A percentile compares a stretch with the other conserved stretches of the same genome.
Conservation (phyloP, 92 coral and sea anemone genomes). For the Epizoanthus ramosus region DNA sequence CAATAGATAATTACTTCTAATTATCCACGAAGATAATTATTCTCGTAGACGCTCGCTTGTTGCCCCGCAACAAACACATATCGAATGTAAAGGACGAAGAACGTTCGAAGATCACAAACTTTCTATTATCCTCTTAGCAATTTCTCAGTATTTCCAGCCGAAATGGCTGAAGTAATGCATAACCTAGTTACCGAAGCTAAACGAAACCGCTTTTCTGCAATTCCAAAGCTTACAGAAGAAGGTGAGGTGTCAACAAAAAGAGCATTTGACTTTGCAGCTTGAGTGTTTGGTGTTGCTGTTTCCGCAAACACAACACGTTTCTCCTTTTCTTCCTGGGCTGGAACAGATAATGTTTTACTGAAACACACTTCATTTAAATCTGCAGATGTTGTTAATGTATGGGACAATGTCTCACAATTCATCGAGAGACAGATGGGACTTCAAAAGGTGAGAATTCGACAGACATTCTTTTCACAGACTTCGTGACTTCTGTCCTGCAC, state of each 20-base stretch:
- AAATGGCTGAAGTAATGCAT: constrained; percentile 92
- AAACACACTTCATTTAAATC: not conserved
- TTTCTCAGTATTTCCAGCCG: constrained; percentile 52
- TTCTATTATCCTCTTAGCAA: not conserved
- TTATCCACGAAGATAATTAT: constrained; percentile 15
- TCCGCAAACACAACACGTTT: constrained; percentile 24
- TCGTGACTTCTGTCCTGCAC: constrained; percentile 44
- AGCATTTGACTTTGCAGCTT: constrained; percentile 5
- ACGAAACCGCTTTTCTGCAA: constrained; percentile 89
- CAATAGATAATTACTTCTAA: constrained; percentile 39
- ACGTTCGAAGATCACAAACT: not conserved
- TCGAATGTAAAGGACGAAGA: constrained; percentile 30
- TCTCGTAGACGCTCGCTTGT: constrained; percentile 33
- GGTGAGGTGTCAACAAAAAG: constrained; percentile 56
- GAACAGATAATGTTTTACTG: not conserved
- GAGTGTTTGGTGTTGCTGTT: not conserved
- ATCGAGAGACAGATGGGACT: constrained; percentile 88
- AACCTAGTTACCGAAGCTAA: constrained; percentile 88
- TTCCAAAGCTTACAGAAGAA: constrained; percentile 95
- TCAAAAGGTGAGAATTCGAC: constrained; percentile 74
- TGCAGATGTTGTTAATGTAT: constrained; percentile 92
- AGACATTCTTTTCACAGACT: not conserved
- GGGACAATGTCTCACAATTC: constrained; percentile 90
- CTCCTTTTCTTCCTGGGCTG: not conserved
- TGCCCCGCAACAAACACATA: constrained; percentile 38